These are phyloP conservation scores for Tipula confusa DNA, from an alignment of 2,888 invertebrate species.

Conservation along the genomic window DNA sequence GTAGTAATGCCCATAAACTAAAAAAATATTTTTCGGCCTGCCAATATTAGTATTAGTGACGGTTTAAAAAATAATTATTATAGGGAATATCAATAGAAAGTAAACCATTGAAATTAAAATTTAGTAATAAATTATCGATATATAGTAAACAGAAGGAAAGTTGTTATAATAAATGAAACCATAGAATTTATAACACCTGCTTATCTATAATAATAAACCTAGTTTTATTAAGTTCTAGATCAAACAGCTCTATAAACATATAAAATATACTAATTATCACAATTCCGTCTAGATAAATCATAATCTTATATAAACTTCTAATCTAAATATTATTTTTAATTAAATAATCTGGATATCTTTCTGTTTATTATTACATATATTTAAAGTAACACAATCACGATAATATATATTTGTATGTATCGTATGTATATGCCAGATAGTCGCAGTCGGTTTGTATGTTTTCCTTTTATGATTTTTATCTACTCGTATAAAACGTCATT, in stretches of 20 bases:
- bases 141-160: no score
- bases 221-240: background rate
- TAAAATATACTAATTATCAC: background rate
- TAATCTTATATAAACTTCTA: background rate
- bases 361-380: background rate
- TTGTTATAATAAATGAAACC: no score
- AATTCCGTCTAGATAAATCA: background rate
- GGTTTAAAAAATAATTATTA: no score
- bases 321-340: constrained; percentile 12
- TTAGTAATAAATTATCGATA: no score
- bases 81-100: no score
- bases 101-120: no score
- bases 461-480: background rate
- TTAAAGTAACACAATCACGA: background rate
- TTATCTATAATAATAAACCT: background rate
- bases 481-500: background rate
- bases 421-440: background rate
- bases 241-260: background rate
- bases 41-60: no score
- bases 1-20: no score
- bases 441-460: background rate
- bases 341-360: background rate
- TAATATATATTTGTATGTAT: background rate
- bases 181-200: background rate
- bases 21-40: no score